Conservation (phyloP, 2,113 vertebrate species). For the Addax nasomaculatus region DNA sequence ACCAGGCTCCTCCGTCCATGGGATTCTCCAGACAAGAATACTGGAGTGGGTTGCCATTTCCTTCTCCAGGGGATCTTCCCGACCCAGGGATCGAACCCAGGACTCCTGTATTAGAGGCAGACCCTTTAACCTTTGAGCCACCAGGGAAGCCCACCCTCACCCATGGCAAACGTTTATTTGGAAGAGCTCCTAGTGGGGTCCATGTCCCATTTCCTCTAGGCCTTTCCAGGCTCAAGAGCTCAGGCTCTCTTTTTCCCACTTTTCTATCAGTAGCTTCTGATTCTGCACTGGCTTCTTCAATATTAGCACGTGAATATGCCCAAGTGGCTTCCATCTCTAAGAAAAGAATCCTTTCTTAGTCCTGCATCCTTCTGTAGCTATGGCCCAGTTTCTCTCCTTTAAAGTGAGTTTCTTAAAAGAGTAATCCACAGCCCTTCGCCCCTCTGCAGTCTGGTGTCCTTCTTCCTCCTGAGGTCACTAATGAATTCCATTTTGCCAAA, state of each 20-base stretch:
- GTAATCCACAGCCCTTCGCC: neutral
- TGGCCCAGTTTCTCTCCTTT: constrained; percentile 28
- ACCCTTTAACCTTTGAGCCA: no score
- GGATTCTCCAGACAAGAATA: no score
- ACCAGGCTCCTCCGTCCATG: no score
- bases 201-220: neutral
- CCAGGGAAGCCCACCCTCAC: neutral
- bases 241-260: neutral
- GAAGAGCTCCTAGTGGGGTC: neutral
- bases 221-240: neutral
- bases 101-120: no score
- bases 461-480: neutral
- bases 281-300: neutral
- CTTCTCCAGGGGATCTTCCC: no score
- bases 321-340: neutral
- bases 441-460: neutral
- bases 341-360: neutral
- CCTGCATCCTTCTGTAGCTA: neutral
- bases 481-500: neutral
- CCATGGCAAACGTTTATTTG: neutral
- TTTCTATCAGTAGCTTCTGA: neutral
- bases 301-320: neutral
- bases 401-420: constrained; percentile 16
- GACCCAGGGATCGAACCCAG: no score
- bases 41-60: no score